Base-by-base conservation (phyloP, 2,797 vertebrate genomes). In the Limosa lapponica region DNA sequence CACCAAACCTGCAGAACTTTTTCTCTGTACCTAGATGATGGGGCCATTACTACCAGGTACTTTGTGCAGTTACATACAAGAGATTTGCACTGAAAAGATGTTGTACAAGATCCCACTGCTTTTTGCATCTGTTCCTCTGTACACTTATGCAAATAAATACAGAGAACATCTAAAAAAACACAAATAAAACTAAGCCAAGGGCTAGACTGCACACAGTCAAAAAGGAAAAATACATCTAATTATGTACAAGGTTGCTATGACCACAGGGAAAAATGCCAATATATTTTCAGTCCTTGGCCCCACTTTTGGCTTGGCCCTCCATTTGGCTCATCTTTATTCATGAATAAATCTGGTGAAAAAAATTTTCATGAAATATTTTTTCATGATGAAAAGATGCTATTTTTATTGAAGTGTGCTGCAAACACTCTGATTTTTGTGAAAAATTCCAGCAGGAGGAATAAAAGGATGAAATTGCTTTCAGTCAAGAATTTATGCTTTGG, bases 241-340 rank as follows among this genome's bases (percentile, higher is more conserved):
- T 93, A 94, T 82, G 67, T 84, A 74, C 11, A 36, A 74, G 89
- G 66, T 59, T 52, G 84, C 87, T 88, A 91, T 62, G 90, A 73
- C 52, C 82, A 89, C 73, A 78, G 82, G 80, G 74, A 57, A 61
- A 57, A 67, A 75, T 16, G 67, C 58, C 82, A 92, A 61, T 74
- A 39, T 66, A 91, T 44, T 93, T 52, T 82, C 51, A 51, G 69
- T 64, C 52, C 58, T 95, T 95, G 94, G 95, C 84, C 91, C 87
- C 19, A 28, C 62, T 62, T 73, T 67, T 69, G 51, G 78, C 90
- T 95, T 96, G 71, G 78, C 87, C 91, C 84, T 87, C 32, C 23
- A 16, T 37, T 97, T 95, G 94, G 91, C 86, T 96, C 64, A 90
- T 90, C 90, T 94, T 91, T 94, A 96, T 90, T 93, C 64, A 85